Conservation (phyloP, 2,888 invertebrate species). For the Nipponacmea schrenckii region DNA sequence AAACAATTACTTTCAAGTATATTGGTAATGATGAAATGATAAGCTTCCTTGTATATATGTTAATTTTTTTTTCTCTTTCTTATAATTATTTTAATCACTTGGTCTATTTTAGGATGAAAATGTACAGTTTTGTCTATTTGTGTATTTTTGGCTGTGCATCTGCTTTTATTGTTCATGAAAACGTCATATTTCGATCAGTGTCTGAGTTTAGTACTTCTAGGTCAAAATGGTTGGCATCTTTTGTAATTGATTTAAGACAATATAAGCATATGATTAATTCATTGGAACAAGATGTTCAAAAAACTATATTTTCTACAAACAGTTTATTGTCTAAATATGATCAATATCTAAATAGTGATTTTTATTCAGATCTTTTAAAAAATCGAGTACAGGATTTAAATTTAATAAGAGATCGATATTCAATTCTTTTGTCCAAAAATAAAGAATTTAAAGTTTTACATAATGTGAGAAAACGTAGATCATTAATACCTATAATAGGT, state of each 20-base stretch:
- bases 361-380: neutral
- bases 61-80: neutral
- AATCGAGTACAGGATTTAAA: neutral
- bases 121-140: neutral
- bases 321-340: neutral
- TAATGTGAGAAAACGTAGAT: neutral
- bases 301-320: neutral
- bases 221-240: neutral
- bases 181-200: neutral
- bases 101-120: neutral
- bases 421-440: neutral
- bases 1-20: neutral
- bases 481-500: slow-evolving; percentile 5
- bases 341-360: neutral
- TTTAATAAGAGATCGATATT: neutral
- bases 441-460: neutral
- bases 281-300: neutral
- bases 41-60: neutral
- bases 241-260: neutral
- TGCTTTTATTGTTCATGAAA: neutral
- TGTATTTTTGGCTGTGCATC: neutral
- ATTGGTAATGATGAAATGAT: neutral
- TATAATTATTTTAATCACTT: neutral
- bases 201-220: neutral
- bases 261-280: neutral